These are phyloP conservation scores for Thalassarche chlororhynchos DNA, from an alignment of 2,113 vertebrate genomes.

Conservation along the genomic window DNA sequence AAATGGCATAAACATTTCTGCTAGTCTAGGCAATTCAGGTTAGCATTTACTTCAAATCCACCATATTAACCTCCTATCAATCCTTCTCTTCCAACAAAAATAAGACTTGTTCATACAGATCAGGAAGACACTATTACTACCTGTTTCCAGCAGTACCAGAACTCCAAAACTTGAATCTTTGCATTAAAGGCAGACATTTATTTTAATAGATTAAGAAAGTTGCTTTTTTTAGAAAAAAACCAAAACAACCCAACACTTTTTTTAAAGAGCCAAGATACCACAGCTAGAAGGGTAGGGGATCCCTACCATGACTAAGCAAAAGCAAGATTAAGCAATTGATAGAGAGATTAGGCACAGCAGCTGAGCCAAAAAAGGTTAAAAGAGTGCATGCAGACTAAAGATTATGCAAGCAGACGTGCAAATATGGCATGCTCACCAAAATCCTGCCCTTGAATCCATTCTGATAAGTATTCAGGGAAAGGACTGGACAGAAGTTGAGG, in stretches of 20 bases:
- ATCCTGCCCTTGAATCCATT: conserved; percentile 29
- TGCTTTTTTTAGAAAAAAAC: not conserved
- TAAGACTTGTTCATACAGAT: not conserved
- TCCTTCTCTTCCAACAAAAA: not conserved
- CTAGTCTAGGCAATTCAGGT: not conserved
- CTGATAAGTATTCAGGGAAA: not conserved
- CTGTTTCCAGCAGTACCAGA: not conserved
- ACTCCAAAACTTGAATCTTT: not conserved
- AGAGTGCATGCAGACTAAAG: not conserved
- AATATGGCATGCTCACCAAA: not conserved
- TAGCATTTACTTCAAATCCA: not conserved
- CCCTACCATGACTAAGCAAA: conserved; percentile 71
- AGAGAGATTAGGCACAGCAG: not conserved
- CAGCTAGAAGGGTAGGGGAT: not conserved
- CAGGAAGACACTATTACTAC: not conserved
- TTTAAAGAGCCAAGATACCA: not conserved
- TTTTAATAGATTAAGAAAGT: not conserved
- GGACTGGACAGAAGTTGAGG: not conserved
- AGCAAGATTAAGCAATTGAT: conserved; percentile 1
- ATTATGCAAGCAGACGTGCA: conserved; percentile 19
- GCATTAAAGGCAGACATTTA: not conserved
- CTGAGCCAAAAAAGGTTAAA: conserved; percentile 16
- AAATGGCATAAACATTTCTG: not conserved
- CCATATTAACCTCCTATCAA: not conserved
- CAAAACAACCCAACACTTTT: not conserved